Percentiles rank a stretch among this genome's conserved stretches.
Conservation (phyloP, 2,113 vertebrate species). For the Elachura formosa region DNA sequence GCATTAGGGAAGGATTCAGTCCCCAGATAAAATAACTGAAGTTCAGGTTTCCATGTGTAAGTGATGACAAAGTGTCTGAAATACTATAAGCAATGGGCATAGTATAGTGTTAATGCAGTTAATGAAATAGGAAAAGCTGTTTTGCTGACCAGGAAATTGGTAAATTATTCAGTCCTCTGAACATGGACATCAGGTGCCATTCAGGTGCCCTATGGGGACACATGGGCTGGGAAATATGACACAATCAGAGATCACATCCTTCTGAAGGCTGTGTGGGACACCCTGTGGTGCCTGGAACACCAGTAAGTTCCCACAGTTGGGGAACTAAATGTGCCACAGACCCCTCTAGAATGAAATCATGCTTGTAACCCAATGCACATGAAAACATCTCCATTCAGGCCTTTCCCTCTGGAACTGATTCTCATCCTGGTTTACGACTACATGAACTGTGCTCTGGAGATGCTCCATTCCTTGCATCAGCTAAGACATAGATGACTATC, state of each 20-base stretch:
- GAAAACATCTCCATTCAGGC: neutral
- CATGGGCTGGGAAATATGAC: neutral
- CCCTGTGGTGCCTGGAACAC: neutral
- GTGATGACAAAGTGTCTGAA: neutral
- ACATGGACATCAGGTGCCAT: neutral
- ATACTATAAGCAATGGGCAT: neutral
- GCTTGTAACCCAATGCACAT: neutral
- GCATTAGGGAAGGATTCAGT: neutral
- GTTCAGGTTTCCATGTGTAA: neutral
- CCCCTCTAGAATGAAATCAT: neutral
- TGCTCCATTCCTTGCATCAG: neutral
- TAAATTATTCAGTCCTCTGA: neutral
- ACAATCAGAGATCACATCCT: neutral
- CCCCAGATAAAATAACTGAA: neutral
- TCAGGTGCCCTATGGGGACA: neutral
- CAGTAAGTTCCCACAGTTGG: neutral
- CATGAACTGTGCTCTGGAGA: neutral
- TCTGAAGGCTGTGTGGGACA: neutral
- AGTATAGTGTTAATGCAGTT: neutral
- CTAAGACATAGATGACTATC: neutral
- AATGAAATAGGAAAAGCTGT: neutral
- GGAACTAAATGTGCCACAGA: neutral
- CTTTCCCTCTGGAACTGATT: neutral
- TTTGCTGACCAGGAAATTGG: neutral
- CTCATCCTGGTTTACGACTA: neutral